Evolutionary conservation across 1,140 invertebrate genomes (phyloP).

Genomic region (Drosophila nigrodunni): DNA sequence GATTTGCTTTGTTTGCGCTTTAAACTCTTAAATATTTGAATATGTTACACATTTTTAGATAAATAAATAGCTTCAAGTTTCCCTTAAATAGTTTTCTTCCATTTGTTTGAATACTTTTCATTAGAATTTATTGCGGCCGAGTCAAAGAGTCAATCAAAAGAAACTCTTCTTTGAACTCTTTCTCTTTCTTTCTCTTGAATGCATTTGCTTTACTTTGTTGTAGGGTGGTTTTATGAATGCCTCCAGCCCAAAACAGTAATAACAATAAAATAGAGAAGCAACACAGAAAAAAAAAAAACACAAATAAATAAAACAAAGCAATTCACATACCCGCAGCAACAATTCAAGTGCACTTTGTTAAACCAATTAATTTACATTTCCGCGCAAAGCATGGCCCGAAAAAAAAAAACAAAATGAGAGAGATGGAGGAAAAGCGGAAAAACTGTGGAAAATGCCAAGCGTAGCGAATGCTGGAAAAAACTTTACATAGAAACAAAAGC

Average conservation of each 20-base stretch:
- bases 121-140: slow-evolving; percentile 47
- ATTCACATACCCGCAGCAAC: slow-evolving; percentile 23
- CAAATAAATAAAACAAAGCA: slow-evolving; percentile 41
- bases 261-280: slow-evolving; percentile 44
- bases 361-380: slow-evolving; percentile 83
- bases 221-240: slow-evolving; percentile 53
- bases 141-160: slow-evolving; percentile 45
- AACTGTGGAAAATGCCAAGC: slow-evolving; percentile 6
- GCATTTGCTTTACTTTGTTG: neutral
- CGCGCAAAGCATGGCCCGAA: slow-evolving; percentile 68
- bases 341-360: slow-evolving; percentile 81
- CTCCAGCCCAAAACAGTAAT: slow-evolving; percentile 36
- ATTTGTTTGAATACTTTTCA: slow-evolving; percentile 14
- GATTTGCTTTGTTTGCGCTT: no score
- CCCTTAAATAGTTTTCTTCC: neutral
- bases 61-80: neutral
- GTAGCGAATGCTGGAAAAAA: slow-evolving; percentile 49
- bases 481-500: slow-evolving; percentile 66
- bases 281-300: slow-evolving; percentile 54
- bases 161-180: slow-evolving; percentile 6
- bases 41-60: no score
- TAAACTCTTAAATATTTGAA: no score
- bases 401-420: slow-evolving; percentile 37
- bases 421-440: slow-evolving; percentile 1
- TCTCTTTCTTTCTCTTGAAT: neutral